Conservation (phyloP, 2,113 vertebrate genomes). For the Oceanodroma tethys region DNA sequence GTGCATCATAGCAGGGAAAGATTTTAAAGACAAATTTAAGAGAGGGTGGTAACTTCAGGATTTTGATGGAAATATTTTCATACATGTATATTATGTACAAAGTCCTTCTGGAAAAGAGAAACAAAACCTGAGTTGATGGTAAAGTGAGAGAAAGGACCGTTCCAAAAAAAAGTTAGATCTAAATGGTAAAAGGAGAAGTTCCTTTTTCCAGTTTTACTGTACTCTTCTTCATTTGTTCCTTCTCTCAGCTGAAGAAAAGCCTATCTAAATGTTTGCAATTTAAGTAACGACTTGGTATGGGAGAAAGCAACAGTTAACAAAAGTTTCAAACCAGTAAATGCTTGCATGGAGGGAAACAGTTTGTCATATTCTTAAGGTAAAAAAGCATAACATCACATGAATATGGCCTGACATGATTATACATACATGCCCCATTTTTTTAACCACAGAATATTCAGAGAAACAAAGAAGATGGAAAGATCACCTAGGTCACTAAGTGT, state of each 20-base stretch:
- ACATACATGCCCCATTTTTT: background rate
- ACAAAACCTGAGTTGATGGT: background rate
- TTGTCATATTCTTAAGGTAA: background rate
- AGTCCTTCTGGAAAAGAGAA: background rate
- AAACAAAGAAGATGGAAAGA: background rate
- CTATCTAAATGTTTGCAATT: background rate
- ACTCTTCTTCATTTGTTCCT: background rate
- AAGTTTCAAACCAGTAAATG: background rate
- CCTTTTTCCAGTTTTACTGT: background rate
- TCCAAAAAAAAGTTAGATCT: background rate
- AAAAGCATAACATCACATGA: background rate
- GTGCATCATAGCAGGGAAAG: background rate
- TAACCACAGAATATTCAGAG: background rate
- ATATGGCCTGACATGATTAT: background rate
- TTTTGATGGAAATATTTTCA: background rate
- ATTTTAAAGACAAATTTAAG: background rate
- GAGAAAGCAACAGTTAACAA: background rate
- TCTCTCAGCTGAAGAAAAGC: background rate
- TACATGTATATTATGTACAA: rapidly evolving
- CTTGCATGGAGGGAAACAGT: background rate
- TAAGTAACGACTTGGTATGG: background rate
- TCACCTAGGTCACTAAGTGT: background rate
- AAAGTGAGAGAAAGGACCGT: background rate
- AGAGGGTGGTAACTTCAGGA: background rate
- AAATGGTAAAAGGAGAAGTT: background rate